These are phyloP conservation scores for Noctilio leporinus DNA, from an alignment of 2,113 vertebrate genomes.

Conservation along the genomic window DNA sequence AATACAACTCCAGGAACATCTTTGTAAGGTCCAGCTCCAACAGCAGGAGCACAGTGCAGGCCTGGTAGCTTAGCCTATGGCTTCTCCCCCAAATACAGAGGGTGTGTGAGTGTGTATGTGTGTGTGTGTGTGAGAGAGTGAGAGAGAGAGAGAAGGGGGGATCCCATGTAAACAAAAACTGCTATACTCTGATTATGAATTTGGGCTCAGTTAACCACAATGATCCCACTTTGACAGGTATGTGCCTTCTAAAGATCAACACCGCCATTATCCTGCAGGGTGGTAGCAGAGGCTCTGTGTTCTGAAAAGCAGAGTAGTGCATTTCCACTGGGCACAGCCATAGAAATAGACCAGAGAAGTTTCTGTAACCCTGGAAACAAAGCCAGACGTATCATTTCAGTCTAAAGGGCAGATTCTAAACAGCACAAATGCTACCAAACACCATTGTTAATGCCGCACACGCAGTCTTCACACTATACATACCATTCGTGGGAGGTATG, in stretches of 20 bases:
- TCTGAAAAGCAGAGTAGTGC: neutral
- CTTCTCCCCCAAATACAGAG: neutral
- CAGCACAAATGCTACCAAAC: neutral
- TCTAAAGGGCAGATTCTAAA: constrained; percentile 30
- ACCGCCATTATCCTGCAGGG: neutral
- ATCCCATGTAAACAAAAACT: neutral
- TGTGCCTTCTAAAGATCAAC: neutral
- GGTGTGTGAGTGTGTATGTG: neutral
- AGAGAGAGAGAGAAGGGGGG: neutral
- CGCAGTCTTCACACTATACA: neutral
- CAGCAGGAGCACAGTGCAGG: neutral
- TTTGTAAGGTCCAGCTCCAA: neutral
- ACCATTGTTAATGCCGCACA: neutral
- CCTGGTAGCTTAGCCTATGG: neutral
- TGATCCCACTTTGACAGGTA: neutral
- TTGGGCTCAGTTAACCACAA: neutral
- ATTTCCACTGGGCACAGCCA: neutral
- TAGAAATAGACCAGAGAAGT: neutral
- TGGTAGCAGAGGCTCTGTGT: neutral
- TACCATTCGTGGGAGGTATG: neutral
- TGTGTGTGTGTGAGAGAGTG: neutral
- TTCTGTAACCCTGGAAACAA: constrained; percentile 57
- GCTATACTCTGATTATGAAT: neutral
- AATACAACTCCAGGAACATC: neutral
- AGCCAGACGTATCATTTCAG: constrained; percentile 8